Conservation (phyloP, 2,888 invertebrate species). For the Andricus quercusramuli region DNA sequence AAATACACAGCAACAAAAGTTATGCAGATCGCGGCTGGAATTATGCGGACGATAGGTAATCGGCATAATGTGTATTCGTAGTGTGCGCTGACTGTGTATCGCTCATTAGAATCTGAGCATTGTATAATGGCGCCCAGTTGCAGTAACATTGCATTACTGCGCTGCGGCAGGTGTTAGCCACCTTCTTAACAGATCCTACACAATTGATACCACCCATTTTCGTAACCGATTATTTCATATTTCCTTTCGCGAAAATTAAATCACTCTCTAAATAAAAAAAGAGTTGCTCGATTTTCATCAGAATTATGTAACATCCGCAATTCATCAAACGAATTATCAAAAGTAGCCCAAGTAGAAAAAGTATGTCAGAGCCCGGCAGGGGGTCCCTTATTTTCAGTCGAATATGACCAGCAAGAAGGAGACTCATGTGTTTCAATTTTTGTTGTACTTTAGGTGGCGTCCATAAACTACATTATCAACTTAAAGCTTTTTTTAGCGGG, state of each 20-base stretch:
- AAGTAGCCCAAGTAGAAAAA: background rate
- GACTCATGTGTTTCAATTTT: no score
- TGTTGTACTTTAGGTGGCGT: no score
- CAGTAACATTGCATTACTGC: conserved; percentile 45
- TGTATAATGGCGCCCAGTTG: conserved; percentile 49
- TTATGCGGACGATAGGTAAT: conserved; percentile 30
- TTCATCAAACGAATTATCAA: background rate
- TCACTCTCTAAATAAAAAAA: conserved; percentile 4
- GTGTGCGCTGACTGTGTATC: conserved; percentile 46
- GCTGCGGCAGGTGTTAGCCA: conserved; percentile 44
- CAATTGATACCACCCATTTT: conserved; percentile 19
- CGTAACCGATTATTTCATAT: conserved; percentile 27
- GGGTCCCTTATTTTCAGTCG: no score
- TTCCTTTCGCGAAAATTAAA: conserved; percentile 1
- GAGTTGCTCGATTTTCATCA: background rate
- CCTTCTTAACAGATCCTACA: conserved; percentile 20
- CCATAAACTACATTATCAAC: no score
- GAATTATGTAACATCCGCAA: background rate
- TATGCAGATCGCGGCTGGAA: conserved; percentile 35
- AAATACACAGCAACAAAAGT: conserved; percentile 17
- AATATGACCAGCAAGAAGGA: no score
- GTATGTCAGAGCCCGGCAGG: background rate
- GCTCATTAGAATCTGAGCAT: conserved; percentile 47
- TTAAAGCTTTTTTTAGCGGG: no score
- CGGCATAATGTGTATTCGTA: conserved; percentile 8